A percentile compares a stretch with the other conserved stretches of the same genome.
Conservation (phyloP, 2,113 vertebrate genomes). For the Oryzias woworae region DNA sequence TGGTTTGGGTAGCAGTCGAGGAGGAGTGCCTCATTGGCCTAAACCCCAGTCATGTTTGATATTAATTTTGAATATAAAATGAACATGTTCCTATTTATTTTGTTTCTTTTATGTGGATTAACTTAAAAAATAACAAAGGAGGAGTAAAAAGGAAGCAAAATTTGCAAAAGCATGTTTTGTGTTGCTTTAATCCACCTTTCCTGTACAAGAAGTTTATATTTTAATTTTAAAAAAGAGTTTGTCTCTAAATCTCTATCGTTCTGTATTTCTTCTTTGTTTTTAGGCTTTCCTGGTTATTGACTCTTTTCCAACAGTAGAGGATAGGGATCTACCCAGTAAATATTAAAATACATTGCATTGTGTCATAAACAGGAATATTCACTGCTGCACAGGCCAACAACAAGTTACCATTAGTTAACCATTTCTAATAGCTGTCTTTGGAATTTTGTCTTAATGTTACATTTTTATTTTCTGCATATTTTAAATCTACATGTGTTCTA, state of each 20-base stretch:
- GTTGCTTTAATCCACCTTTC: not conserved
- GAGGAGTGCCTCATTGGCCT: no score
- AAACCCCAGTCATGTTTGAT: no score
- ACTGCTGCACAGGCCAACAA: slow-evolving; percentile 15
- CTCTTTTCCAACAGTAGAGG: slow-evolving; percentile 26
- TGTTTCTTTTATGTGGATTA: no score
- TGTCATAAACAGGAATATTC: slow-evolving; percentile 24
- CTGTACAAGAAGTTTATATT: not conserved
- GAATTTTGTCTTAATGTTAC: not conserved
- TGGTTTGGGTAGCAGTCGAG: no score
- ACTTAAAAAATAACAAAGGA: no score
- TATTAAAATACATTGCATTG: slow-evolving; percentile 49
- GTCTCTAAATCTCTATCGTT: not conserved
- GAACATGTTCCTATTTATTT: no score
- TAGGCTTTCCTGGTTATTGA: slow-evolving; percentile 9
- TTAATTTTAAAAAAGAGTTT: not conserved
- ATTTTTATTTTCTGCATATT: not conserved
- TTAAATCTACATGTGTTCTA: no score
- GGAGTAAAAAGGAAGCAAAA: no score
- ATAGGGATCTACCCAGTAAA: slow-evolving; percentile 31
- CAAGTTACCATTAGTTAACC: not conserved
- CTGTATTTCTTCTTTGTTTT: not conserved
- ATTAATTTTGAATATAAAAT: no score
- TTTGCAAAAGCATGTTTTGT: not conserved
- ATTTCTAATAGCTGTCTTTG: not conserved